Evolutionary conservation across 2,113 vertebrate species (phyloP), one percentile per base, ranked within the genome.

Genomic region (Papio anubis): DNA sequence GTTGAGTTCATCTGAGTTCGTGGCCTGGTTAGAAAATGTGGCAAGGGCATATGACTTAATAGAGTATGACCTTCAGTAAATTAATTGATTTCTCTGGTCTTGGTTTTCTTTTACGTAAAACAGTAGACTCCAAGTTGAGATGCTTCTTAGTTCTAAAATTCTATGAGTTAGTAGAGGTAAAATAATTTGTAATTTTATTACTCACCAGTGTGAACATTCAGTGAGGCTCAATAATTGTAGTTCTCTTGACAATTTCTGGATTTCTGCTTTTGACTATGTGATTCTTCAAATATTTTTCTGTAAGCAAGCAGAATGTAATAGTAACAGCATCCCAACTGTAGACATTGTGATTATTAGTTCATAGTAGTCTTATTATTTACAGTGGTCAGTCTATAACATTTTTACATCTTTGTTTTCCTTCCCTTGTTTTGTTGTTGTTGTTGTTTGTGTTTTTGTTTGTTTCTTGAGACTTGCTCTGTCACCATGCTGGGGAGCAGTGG

Each of bases 281-380:
- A 93, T 76, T 72, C 86, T 76, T 98, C 61, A 95, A 52, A 86
- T 96, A 92, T 92, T 79, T 61, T 97, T 92, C 83, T 93, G 50
- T 90, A 86, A 86, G 80, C 8, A 61, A 76, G 43, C 35, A 90
- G 45, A 73, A 59, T 79, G 88, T 86, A 87, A 83, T 87, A 97
- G 87, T 35, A 97, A 75, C 17, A 30, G 9, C 52, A 40, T 18
- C 59, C 45, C 48, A 38, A 32, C 52, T 79, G 50, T 55, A 93
- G 85, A 27, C 61, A 86, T 81, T 30, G 32, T 64, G 85, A 83
- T 70, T 43, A 7, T 25, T 78, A 76, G 40, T 80, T 94, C 52
- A n/a, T 20, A 55, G 73, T 20, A 13, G 81, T 82, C 52, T 79
- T 48, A 27, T 40, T 13, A 55, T 38, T 66, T 52, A 45, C 2